Evolutionary conservation across 2,888 invertebrate species (phyloP).

Genomic region (Leptarthrus brevirostris): DNA sequence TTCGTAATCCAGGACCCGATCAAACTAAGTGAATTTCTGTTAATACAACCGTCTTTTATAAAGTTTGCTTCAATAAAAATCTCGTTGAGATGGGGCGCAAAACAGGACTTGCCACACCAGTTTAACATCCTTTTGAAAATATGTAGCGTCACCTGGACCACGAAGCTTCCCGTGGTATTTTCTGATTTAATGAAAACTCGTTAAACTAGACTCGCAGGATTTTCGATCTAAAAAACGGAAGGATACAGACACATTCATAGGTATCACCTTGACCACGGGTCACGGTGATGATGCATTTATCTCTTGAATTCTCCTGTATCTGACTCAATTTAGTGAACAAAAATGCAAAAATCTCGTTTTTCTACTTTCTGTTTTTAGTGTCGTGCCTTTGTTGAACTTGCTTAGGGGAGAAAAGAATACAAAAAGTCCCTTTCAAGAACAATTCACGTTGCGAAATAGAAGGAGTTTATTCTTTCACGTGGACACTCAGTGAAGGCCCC

Average conservation of each 20-base stretch:
- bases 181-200: slow-evolving; percentile 21
- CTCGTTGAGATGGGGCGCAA: background rate
- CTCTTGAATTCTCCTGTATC: background rate
- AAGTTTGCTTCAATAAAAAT: slow-evolving; percentile 10
- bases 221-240: slow-evolving; percentile 5
- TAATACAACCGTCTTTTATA: slow-evolving; percentile 22
- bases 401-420: too few relatives aligned
- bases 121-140: slow-evolving; percentile 23
- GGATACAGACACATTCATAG: background rate
- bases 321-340: background rate
- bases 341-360: background rate
- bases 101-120: slow-evolving; percentile 24
- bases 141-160: slow-evolving; percentile 41
- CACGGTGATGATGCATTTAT: background rate
- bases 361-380: background rate
- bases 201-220: slow-evolving; percentile 29
- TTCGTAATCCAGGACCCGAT: slow-evolving; percentile 42
- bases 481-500: too few relatives aligned
- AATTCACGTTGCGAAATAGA: too few relatives aligned
- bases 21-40: slow-evolving; percentile 26
- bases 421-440: too few relatives aligned
- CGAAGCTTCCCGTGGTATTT: background rate
- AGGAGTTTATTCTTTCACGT: too few relatives aligned
- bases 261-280: slow-evolving; percentile 36
- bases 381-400: too few relatives aligned